Percentiles rank a stretch among this genome's conserved stretches.
These are phyloP conservation scores for Sterna hirundo DNA, from an alignment of 2,113 vertebrate genomes.

Conservation along the genomic window DNA sequence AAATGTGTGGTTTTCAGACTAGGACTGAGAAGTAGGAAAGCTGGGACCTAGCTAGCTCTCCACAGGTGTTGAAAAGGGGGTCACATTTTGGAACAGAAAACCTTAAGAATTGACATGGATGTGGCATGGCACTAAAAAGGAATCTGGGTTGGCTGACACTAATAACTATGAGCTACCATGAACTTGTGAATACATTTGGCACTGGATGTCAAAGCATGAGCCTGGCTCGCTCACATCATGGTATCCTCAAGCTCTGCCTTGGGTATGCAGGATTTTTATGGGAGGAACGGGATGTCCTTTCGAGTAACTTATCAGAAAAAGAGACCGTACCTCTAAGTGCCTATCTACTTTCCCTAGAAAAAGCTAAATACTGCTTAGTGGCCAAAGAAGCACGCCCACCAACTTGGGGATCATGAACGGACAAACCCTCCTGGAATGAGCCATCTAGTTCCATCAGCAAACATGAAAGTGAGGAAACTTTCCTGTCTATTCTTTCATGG, in stretches of 20 bases:
- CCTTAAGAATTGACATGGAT: neutral
- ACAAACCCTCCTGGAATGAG: neutral
- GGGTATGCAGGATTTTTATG: neutral
- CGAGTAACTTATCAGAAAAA: neutral
- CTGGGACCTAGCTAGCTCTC: neutral
- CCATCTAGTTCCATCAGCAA: neutral
- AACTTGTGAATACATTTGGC: neutral
- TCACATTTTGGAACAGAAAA: neutral
- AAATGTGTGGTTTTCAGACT: neutral
- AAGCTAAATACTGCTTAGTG: neutral
- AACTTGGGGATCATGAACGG: too few relatives aligned
- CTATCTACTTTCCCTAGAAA: neutral
- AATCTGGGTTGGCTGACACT: neutral
- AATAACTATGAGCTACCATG: neutral
- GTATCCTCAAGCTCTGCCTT: neutral
- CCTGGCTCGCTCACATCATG: neutral
- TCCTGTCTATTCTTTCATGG: neutral
- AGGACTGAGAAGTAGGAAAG: neutral
- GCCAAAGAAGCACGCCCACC: neutral
- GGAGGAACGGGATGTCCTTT: neutral
- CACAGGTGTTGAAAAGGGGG: neutral
- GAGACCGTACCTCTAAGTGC: neutral
- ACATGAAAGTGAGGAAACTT: neutral
- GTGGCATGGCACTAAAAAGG: neutral
- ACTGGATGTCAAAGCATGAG: neutral